Base-by-base conservation (phyloP, 2,888 invertebrate species). In the Tachina lurida region DNA sequence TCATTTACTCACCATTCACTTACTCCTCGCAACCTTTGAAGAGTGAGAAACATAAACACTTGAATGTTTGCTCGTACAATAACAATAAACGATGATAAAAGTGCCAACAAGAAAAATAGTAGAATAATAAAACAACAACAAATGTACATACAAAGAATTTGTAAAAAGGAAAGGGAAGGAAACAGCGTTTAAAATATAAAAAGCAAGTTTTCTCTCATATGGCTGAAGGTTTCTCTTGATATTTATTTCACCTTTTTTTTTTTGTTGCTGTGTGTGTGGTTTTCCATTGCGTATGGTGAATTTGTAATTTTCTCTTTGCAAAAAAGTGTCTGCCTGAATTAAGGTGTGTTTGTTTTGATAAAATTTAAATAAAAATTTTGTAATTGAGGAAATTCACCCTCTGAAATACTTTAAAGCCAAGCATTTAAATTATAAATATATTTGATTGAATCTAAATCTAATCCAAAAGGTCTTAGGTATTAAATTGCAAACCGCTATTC, bases 41-140 rank as follows among this genome's bases (percentile, higher is more conserved):
- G 75, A 83, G 86, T 52, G 83, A 79, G 83, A 86, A 83, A 83
- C 43, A 80, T 58, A 86, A 86, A 86, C 86, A 86, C 79, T 86
- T 80, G 43, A 79, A 83, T 80, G 86, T 77, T 83, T 75, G 73
- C 86, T 80, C 77, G 83, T 84, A 79, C 75, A 86, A 86, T 79
- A 86, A 86, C 79, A 83, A 83, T 56, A 83, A 73, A 79, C 52
- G 39, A 10, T 65, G 79, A 73, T 79, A 65, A 73, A 79, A 65
- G 62, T 71, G 62, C n/a, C 7, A 52, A 9, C 7, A 79, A 47
- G 45, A 45, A 54, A 67, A 52, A 70, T 31, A 70, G 54, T 17
- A 54, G 1, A 19, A 31, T 52, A 45, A 62, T 62, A 43, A 71
- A 79, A 39, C 17, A 71, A 56, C 15, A 79, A 19, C 47, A 31